A percentile compares a stretch with the other conserved stretches of the same genome.
These are phyloP conservation scores for Heliconius erato DNA, from an alignment of 2,888 invertebrate genomes.

Conservation along the genomic window DNA sequence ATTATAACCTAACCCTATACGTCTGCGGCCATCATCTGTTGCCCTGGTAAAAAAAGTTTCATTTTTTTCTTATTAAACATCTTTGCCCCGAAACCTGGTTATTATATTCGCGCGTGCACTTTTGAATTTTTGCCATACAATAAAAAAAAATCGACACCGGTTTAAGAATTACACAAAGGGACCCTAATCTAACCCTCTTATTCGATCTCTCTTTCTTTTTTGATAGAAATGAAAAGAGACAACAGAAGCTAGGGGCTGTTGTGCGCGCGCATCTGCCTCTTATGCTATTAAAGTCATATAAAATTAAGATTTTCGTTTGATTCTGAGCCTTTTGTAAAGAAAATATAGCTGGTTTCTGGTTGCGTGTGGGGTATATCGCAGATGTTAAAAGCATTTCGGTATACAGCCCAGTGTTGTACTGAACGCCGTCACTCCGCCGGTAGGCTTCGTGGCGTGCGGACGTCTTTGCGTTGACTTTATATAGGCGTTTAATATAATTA, in stretches of 20 bases:
- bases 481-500: constrained; percentile 4
- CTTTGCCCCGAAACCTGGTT: constrained; percentile 26
- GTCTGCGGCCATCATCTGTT: constrained; percentile 24
- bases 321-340: neutral
- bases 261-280: constrained; percentile 49
- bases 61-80: constrained; percentile 14
- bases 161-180: constrained; percentile 30
- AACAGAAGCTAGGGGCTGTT: constrained; percentile 52
- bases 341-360: constrained; percentile 18
- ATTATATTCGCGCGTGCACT: constrained; percentile 34
- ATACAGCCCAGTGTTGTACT: constrained; percentile 37
- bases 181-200: constrained; percentile 26
- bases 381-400: constrained; percentile 41
- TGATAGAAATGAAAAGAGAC: constrained; percentile 43
- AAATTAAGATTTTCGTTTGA: neutral
- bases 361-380: constrained; percentile 21
- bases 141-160: constrained; percentile 28
- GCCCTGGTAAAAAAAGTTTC: neutral
- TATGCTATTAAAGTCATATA: constrained; percentile 24
- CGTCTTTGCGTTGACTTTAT: constrained; percentile 60
- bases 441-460: constrained; percentile 72
- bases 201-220: constrained; percentile 19
- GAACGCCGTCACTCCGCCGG: constrained; percentile 69
- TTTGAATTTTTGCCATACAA: constrained; percentile 1
- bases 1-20: constrained; percentile 23